These are phyloP conservation scores for Serripes groenlandicus DNA, from an alignment of 2,888 invertebrate genomes.

Conservation along the genomic window DNA sequence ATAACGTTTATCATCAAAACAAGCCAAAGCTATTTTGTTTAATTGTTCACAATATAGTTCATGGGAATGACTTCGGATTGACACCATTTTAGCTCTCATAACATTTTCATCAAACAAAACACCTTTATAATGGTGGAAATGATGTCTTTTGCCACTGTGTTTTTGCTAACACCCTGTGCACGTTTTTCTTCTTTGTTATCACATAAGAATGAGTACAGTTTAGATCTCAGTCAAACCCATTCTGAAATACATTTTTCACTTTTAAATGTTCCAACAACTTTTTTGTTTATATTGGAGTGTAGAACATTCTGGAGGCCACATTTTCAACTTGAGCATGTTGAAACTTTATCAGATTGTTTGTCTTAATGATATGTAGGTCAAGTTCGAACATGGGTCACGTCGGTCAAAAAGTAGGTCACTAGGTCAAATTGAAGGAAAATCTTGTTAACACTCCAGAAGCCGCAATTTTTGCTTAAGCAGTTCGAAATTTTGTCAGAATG, in stretches of 20 bases:
- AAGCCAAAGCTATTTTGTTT: background rate
- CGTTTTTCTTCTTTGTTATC: constrained; percentile 48
- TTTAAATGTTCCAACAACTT: constrained; percentile 85
- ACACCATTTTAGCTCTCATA: background rate
- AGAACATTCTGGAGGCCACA: too few relatives aligned
- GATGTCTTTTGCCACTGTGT: constrained; percentile 53
- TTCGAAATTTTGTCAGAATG: too few relatives aligned
- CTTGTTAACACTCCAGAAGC: too few relatives aligned
- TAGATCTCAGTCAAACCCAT: constrained; percentile 72
- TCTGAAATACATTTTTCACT: constrained; percentile 80
- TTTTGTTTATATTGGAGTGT: constrained; percentile 80
- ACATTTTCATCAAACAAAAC: constrained; percentile 15
- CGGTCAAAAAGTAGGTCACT: too few relatives aligned
- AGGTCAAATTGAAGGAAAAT: too few relatives aligned
- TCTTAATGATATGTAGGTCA: too few relatives aligned
- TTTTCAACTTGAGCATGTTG: too few relatives aligned
- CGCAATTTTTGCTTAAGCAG: too few relatives aligned
- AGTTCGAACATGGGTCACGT: too few relatives aligned
- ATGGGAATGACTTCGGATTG: constrained; percentile 25
- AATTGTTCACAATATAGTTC: constrained; percentile 16
- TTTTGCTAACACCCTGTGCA: constrained; percentile 57
- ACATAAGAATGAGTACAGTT: constrained; percentile 51
- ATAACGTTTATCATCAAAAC: constrained; percentile 30
- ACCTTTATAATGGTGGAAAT: constrained; percentile 27
- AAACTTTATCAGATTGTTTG: too few relatives aligned